These are phyloP conservation scores for Zoanthus solanderi DNA, from an alignment of 92 coral and sea anemone genomes.

Conservation along the genomic window DNA sequence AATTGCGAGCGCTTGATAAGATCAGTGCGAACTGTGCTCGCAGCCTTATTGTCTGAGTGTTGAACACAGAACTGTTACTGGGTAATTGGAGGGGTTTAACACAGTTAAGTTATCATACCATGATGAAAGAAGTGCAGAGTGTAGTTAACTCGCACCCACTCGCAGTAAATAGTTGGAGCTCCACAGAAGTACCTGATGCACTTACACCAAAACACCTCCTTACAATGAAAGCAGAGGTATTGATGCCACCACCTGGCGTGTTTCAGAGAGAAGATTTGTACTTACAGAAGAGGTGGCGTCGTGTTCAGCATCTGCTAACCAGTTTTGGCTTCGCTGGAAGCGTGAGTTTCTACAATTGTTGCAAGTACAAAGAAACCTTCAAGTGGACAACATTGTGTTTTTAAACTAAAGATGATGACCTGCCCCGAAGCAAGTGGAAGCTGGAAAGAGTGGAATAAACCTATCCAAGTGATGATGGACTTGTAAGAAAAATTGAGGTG, in stretches of 20 bases:
- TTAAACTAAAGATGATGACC: slow-evolving; percentile 33
- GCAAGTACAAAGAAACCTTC: slow-evolving; percentile 17
- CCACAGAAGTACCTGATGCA: slow-evolving; percentile 46
- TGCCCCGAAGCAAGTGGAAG: slow-evolving; percentile 32
- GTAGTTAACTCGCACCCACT: slow-evolving; percentile 23
- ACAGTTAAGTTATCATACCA: slow-evolving; percentile 60
- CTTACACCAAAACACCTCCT: slow-evolving; percentile 62
- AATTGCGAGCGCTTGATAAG: slow-evolving; percentile 62
- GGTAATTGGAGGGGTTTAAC: not conserved
- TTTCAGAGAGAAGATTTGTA: slow-evolving; percentile 42
- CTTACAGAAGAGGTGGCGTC: slow-evolving; percentile 43
- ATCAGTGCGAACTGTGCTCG: slow-evolving; percentile 55
- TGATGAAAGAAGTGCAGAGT: slow-evolving; percentile 59
- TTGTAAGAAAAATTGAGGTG: not conserved
- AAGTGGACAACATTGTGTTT: slow-evolving; percentile 10
- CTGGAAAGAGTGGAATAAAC: slow-evolving; percentile 1
- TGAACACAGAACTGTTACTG: too few species aligned
- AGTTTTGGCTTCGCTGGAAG: slow-evolving; percentile 56
- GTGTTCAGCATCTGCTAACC: slow-evolving; percentile 43
- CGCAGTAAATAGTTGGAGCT: slow-evolving; percentile 27
- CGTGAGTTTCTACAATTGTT: slow-evolving; percentile 42
- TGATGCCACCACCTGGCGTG: slow-evolving; percentile 71
- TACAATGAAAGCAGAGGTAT: slow-evolving; percentile 53
- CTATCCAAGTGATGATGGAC: slow-evolving; percentile 12
- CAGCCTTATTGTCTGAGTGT: not conserved